Evolutionary conservation across 1,140 invertebrate genomes (phyloP).

Genomic region (Dreissena polymorpha): DNA sequence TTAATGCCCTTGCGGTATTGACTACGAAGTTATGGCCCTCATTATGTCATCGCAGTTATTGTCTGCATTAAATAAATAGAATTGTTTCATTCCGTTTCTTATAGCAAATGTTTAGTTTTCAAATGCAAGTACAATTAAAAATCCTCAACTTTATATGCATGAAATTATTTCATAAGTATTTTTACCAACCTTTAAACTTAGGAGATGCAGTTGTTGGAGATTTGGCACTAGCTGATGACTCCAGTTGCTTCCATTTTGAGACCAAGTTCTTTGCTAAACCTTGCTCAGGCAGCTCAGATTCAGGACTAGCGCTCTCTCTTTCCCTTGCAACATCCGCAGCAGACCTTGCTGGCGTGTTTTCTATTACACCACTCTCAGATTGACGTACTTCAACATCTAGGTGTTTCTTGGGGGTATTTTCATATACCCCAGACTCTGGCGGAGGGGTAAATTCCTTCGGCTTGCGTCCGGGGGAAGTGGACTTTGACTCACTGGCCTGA

Average conservation of each 20-base stretch:
- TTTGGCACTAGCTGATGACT: constrained; percentile 63
- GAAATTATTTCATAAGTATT: too few relatives aligned
- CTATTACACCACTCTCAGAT: constrained; percentile 72
- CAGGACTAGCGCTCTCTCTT: constrained; percentile 53
- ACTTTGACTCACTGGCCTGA: constrained; percentile 40
- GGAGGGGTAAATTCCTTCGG: constrained; percentile 66
- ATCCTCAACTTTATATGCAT: too few relatives aligned
- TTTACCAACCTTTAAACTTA: constrained; percentile 53
- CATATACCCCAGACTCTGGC: constrained; percentile 61
- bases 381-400: constrained; percentile 63
- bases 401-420: constrained; percentile 63
- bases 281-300: constrained; percentile 72
- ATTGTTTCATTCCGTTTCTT: too few relatives aligned
- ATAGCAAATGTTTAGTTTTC: too few relatives aligned
- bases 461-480: constrained; percentile 38
- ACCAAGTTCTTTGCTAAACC: constrained; percentile 74
- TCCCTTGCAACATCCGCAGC: constrained; percentile 65
- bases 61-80: too few relatives aligned
- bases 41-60: too few relatives aligned
- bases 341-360: constrained; percentile 66
- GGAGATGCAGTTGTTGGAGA: constrained; percentile 59
- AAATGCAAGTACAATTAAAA: too few relatives aligned
- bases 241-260: constrained; percentile 71
- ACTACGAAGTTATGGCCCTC: too few relatives aligned
- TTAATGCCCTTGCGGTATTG: too few relatives aligned